These are phyloP conservation scores for Amphipoea oculea DNA, from an alignment of 2,888 invertebrate genomes.

Conservation along the genomic window DNA sequence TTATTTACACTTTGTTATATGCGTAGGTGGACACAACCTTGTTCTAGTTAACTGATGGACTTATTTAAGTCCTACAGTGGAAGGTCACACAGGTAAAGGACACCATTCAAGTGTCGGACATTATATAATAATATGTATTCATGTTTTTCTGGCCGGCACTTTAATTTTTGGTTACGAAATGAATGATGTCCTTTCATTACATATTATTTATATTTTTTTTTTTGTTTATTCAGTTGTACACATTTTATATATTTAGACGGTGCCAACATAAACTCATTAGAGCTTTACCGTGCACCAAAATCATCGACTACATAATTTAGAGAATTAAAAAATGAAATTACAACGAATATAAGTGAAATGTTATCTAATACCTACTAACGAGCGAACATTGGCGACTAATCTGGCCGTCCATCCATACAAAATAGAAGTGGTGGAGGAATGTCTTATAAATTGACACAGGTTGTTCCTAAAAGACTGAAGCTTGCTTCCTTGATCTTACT, in stretches of 20 bases:
- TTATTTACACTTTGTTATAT: conserved; percentile 16
- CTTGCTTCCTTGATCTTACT: background rate
- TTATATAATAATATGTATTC: no score
- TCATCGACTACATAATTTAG: background rate
- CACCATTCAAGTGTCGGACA: no score
- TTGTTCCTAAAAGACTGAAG: background rate
- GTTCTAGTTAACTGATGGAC: background rate
- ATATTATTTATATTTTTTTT: no score
- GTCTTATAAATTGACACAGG: background rate
- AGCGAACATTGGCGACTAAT: background rate
- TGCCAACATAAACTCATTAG: background rate
- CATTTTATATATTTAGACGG: background rate
- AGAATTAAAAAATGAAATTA: background rate
- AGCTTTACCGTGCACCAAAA: background rate
- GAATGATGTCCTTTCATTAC: no score
- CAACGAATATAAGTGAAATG: background rate
- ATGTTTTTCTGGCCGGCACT: no score
- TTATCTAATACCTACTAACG: background rate
- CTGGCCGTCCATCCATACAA: no score
- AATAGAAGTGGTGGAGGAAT: no score
- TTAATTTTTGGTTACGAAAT: no score
- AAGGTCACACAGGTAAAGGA: background rate
- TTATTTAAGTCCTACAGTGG: background rate
- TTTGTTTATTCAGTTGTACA: no score
- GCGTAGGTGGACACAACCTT: background rate